Evolutionary conservation across 2,888 invertebrate species (phyloP), one percentile per base, ranked within the genome.

Genomic region (Torymus aiolomorphi): DNA sequence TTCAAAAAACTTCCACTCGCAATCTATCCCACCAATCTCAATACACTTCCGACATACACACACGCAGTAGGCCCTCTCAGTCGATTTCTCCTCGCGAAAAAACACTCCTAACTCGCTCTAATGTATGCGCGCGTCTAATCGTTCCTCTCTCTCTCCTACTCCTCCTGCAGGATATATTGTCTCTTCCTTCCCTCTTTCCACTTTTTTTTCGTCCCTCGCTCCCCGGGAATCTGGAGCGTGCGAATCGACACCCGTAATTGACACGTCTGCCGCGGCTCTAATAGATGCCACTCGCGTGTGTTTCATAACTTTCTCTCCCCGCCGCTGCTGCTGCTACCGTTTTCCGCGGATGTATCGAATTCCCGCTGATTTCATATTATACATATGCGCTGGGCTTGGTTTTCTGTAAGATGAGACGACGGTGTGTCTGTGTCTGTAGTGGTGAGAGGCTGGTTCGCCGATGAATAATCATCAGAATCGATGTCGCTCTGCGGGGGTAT

Each of bases 291-390:
- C 63, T 79, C 75, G 81, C 49, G 57, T 42, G 8, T 75, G 59
- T 81, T 81, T 81, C 78, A 59, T 79, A 76, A 81, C 81, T 79
- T 81, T 81, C 78, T 73, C 75, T 72, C 20, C 51, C 42, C 31
- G n/a, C 16, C 1, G 13, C 51, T 51, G 3, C n/a, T 14, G 2
- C 8, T 42, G 51, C 63, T 63, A 54, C 31, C 73, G 56, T 54
- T 11, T 69, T 31, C 51, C 56, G 54, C 24, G 8, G 31, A n/a
- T 14, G 18, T 20, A 31, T 14, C 42, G 42, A 42, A 42, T 42
- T 42, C 42, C 1, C 42, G 42, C 8, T 42, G 42, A 42, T 42
- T 42, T 42, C 8, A 42, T 42, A 42, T 42, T 42, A 31, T 0
- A 8, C 2, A 31, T 31, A 31, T 3, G 31, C 0, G 8, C 42